Percentiles rank a stretch among this genome's conserved stretches.
Conservation (phyloP, 37 sponge, comb jelly and placozoan species). For the Petrosia ficiformis region DNA sequence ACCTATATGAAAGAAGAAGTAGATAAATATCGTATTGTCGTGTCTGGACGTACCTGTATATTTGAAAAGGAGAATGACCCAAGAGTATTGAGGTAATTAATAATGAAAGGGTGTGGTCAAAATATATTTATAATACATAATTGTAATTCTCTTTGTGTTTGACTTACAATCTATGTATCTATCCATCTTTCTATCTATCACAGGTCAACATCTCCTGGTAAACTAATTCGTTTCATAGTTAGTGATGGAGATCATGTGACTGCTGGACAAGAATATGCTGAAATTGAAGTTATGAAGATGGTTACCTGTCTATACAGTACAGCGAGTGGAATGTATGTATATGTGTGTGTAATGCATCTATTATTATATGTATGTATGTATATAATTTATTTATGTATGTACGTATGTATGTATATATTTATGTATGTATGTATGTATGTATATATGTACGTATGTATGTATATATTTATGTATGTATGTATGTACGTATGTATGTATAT, state of each 20-base stretch:
- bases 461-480: no score
- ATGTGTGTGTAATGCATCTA: neutral
- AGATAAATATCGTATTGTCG: conserved; percentile 71
- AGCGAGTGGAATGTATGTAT: conserved; percentile 79
- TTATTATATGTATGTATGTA: neutral
- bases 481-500: no score
- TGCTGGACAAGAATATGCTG: conserved; percentile 74
- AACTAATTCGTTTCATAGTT: conserved; percentile 83
- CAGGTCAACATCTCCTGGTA: conserved; percentile 89
- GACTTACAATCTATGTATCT: no score
- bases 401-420: no score
- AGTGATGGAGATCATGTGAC: conserved; percentile 85
- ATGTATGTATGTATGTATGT: no score
- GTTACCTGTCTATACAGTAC: conserved; percentile 65
- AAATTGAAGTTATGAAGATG: conserved; percentile 99
- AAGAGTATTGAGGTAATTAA: conserved; percentile 56
- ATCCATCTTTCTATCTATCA: neutral
- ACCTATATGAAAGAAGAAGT: conserved; percentile 94
- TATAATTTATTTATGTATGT: neutral
- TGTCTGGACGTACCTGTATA: conserved; percentile 84
- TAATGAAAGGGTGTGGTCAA: no score
- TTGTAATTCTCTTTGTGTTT: no score
- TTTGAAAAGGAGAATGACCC: conserved; percentile 99
- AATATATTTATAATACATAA: no score
- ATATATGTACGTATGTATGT: no score